Conservation (phyloP, 2,888 invertebrate species). For the Eupithecia tripunctaria region DNA sequence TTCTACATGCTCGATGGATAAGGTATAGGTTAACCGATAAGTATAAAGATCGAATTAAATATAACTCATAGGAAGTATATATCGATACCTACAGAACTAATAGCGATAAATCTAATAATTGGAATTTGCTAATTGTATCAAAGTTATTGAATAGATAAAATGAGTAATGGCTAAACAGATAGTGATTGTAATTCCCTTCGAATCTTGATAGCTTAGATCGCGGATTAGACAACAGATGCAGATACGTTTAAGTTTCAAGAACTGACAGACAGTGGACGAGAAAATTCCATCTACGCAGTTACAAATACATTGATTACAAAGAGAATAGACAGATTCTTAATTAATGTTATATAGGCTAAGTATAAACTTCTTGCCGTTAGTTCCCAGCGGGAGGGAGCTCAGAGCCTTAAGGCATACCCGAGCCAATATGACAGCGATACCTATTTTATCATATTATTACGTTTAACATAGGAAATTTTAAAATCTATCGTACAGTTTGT, state of each 20-base stretch:
- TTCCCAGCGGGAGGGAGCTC: not conserved
- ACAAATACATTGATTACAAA: not conserved
- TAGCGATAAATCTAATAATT: conserved; percentile 27
- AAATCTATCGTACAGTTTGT: too few species aligned
- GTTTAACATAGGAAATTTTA: too few species aligned
- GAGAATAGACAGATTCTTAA: conserved; percentile 1
- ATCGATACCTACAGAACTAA: too few species aligned
- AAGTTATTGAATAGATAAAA: conserved; percentile 30
- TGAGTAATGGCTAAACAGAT: conserved; percentile 9
- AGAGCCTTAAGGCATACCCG: not conserved
- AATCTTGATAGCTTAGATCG: conserved; percentile 22
- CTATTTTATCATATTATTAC: too few species aligned
- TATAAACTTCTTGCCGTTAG: not conserved
- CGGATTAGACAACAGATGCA: not conserved
- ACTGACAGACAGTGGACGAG: not conserved
- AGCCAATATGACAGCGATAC: too few species aligned
- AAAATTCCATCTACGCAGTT: not conserved
- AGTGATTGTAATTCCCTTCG: conserved; percentile 17
- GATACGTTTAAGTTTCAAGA: not conserved
- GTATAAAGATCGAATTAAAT: not conserved
- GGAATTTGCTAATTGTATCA: conserved; percentile 33
- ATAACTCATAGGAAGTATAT: not conserved
- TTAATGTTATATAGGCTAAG: not conserved
- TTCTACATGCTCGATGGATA: too few species aligned
- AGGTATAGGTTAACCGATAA: not conserved